Percentiles rank a stretch among this genome's conserved stretches.
Conservation (phyloP, 2,113 vertebrate species). For the Trinectes maculatus region DNA sequence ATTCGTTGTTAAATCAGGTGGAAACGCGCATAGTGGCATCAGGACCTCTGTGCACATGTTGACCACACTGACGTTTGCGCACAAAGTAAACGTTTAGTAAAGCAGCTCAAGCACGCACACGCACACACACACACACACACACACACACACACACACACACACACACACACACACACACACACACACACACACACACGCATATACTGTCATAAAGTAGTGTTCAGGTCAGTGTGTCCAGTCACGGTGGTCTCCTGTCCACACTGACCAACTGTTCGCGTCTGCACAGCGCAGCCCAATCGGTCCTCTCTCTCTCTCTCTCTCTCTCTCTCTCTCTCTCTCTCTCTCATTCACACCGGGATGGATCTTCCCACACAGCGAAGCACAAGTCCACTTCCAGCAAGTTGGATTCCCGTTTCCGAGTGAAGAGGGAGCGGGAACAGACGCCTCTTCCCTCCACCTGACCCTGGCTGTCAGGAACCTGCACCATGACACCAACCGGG, state of each 20-base stretch:
- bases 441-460: slow-evolving; percentile 2
- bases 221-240: no score
- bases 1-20: background rate
- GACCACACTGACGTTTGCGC: slow-evolving; percentile 7
- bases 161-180: background rate
- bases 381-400: slow-evolving; percentile 60
- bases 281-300: slow-evolving; percentile 62
- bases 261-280: slow-evolving; percentile 82
- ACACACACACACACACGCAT: slow-evolving; percentile 69
- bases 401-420: slow-evolving; percentile 54
- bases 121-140: slow-evolving; percentile 23
- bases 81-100: background rate
- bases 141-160: slow-evolving; percentile 16
- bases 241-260: slow-evolving; percentile 72
- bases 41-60: background rate
- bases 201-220: no score
- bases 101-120: slow-evolving; percentile 18
- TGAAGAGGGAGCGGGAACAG: slow-evolving; percentile 24
- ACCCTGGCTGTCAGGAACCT: slow-evolving; percentile 15
- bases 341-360: slow-evolving; percentile 68
- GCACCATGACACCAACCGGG: slow-evolving; percentile 76
- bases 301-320: slow-evolving; percentile 23
- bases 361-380: slow-evolving; percentile 64
- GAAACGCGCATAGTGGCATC: background rate
- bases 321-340: slow-evolving; percentile 31